These are phyloP conservation scores for Ageneiosus marmoratus DNA, from an alignment of 2,113 vertebrate genomes.

Conservation along the genomic window DNA sequence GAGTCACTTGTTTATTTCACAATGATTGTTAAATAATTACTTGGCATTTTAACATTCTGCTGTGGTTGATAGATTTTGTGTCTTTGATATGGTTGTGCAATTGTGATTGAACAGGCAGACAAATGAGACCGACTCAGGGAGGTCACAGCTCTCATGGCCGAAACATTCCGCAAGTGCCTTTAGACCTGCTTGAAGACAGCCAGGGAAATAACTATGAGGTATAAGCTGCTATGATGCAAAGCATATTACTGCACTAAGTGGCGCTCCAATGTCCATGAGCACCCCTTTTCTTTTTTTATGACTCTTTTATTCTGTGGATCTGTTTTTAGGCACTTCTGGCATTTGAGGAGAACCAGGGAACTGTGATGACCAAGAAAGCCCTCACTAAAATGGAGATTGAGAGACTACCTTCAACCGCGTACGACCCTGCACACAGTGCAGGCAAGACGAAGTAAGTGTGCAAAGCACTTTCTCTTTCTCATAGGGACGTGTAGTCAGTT, in stretches of 20 bases:
- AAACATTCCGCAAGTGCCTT: background rate
- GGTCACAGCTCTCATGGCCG: slow-evolving; percentile 42
- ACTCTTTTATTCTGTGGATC: background rate
- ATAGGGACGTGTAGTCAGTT: background rate
- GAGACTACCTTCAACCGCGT: slow-evolving; percentile 71
- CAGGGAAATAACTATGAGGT: slow-evolving; percentile 77
- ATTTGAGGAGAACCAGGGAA: slow-evolving; percentile 73
- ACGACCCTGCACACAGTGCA: slow-evolving; percentile 47
- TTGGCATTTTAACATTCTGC: background rate
- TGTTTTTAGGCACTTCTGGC: slow-evolving; percentile 69
- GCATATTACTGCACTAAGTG: background rate
- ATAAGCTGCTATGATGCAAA: background rate
- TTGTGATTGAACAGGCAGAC: slow-evolving; percentile 37
- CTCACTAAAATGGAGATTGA: slow-evolving; percentile 68
- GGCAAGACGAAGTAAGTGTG: slow-evolving; percentile 71
- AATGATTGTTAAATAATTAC: background rate
- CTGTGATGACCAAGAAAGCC: slow-evolving; percentile 63
- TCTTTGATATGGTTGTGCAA: background rate
- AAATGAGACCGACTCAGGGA: background rate
- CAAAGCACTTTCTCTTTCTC: background rate
- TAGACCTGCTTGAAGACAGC: slow-evolving; percentile 51
- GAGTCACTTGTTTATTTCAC: background rate
- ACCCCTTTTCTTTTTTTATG: background rate
- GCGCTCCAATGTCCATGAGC: background rate
- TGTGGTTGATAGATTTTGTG: background rate